Evolutionary conservation across 2,113 vertebrate species (phyloP), one percentile per base, ranked within the genome.

Genomic region (Misgurnus anguillicaudatus): DNA sequence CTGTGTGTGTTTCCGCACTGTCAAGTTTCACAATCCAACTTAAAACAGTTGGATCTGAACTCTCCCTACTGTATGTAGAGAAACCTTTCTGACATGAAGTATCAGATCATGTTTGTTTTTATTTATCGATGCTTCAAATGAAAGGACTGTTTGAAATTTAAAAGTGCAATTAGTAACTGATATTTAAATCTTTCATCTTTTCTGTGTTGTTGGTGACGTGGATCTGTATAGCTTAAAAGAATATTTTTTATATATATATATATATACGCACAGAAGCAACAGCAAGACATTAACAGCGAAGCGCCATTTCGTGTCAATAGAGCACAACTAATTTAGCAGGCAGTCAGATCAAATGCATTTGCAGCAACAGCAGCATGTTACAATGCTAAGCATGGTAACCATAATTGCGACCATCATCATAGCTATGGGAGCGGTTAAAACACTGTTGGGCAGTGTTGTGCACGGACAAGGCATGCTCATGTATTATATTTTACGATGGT

Each of bases 121-220:
- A 84, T 87, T 83, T 87, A 85, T 90, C 77, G 86, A 85, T 75
- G 86, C 87, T 88, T 84, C 87, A 85, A 87, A 75, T 83, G 63
- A 89, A 92, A 91, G 83, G 87, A 90, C 89, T 89, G 90, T 84
- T 84, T 90, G 79, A 85, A 31, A 86, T 87, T 89, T 87, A 84
- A 88, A 92, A 94, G 92, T 93, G 93, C 93, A 94, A 93, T 94
- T 94, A 93, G 88, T 87, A 89, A 85, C 87, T 87, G 83, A 88
- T 88, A 89, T 90, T 81, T 82, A 86, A 90, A 87, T 85, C 14
- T 51, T 51, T 90, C 85, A 91, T 89, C 86, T 85, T 89, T 76
- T 86, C 87, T 89, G 86, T 87, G 82, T 88, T 89, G 87, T 89
- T 82, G 24, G 84, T 86, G 70, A 89, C 87, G 86, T 78, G 72